Conservation (phyloP, 2,888 invertebrate species). For the Seira sanloemensis region DNA sequence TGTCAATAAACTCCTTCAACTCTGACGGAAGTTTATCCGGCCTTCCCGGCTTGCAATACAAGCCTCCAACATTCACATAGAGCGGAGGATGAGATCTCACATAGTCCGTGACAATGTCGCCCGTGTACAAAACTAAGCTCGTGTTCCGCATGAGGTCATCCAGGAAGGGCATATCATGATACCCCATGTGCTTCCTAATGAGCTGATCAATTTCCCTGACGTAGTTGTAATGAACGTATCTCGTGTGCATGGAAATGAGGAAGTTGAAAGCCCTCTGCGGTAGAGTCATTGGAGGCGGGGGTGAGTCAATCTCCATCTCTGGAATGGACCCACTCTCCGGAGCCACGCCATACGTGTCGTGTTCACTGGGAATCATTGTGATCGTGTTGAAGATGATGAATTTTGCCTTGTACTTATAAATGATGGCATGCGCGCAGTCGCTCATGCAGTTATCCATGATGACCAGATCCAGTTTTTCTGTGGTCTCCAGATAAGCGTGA, state of each 20-base stretch:
- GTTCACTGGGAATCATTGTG: conserved; percentile 31
- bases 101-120: conserved; percentile 34
- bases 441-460: conserved; percentile 55
- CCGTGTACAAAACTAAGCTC: conserved; percentile 29
- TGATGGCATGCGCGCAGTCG: conserved; percentile 60
- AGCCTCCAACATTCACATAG: conserved; percentile 32
- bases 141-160: conserved; percentile 17
- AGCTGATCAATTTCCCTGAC: conserved; percentile 5
- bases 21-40: neutral
- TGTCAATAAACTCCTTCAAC: neutral
- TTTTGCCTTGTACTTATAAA: conserved; percentile 53
- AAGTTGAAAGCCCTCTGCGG: conserved; percentile 26
- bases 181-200: neutral
- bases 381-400: conserved; percentile 53
- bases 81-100: conserved; percentile 36
- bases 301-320: conserved; percentile 27
- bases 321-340: conserved; percentile 60
- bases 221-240: neutral
- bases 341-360: conserved; percentile 45
- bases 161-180: conserved; percentile 25
- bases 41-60: neutral
- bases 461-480: conserved; percentile 45
- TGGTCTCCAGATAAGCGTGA: conserved; percentile 15
- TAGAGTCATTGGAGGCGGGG: conserved; percentile 29
- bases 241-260: conserved; percentile 8